A percentile compares a stretch with the other conserved stretches of the same genome.
Conservation (phyloP, 2,888 invertebrate genomes). For the Macaria notata region DNA sequence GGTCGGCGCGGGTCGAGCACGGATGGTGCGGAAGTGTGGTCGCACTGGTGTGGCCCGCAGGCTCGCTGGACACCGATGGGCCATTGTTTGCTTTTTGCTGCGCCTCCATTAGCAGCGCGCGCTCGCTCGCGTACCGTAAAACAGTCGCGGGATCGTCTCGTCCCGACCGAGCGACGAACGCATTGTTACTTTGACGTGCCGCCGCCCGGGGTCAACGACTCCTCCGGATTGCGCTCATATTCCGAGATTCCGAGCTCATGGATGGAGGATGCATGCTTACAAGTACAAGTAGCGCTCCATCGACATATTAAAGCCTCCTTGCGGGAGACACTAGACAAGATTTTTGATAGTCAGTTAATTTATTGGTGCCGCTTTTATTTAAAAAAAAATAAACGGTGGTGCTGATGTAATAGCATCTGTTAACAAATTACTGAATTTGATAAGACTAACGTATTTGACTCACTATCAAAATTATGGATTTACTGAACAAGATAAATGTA, state of each 20-base stretch:
- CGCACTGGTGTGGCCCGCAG: slow-evolving; percentile 5
- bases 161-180: slow-evolving; percentile 55
- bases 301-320: slow-evolving; percentile 9
- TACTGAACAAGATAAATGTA: too few relatives aligned
- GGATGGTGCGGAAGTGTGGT: slow-evolving; percentile 8
- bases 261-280: slow-evolving; percentile 27
- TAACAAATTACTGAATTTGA: too few relatives aligned
- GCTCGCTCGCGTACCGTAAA: slow-evolving; percentile 37
- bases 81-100: slow-evolving; percentile 31
- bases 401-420: too few relatives aligned
- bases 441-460: too few relatives aligned
- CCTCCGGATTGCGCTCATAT: slow-evolving; percentile 77
- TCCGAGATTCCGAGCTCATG: slow-evolving; percentile 52
- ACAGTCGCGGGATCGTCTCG: slow-evolving; percentile 45
- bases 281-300: slow-evolving; percentile 27
- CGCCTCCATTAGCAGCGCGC: slow-evolving; percentile 25
- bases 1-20: neutral
- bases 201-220: slow-evolving; percentile 72
- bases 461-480: too few relatives aligned
- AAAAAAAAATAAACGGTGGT: too few relatives aligned
- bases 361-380: too few relatives aligned
- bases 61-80: slow-evolving; percentile 12
- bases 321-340: too few relatives aligned
- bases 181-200: slow-evolving; percentile 78
- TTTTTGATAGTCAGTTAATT: too few relatives aligned